Percentiles rank a stretch among this genome's conserved stretches.
These are phyloP conservation scores for Pteronotus mesoamericanus DNA, from an alignment of 2,797 vertebrate genomes.

Conservation along the genomic window DNA sequence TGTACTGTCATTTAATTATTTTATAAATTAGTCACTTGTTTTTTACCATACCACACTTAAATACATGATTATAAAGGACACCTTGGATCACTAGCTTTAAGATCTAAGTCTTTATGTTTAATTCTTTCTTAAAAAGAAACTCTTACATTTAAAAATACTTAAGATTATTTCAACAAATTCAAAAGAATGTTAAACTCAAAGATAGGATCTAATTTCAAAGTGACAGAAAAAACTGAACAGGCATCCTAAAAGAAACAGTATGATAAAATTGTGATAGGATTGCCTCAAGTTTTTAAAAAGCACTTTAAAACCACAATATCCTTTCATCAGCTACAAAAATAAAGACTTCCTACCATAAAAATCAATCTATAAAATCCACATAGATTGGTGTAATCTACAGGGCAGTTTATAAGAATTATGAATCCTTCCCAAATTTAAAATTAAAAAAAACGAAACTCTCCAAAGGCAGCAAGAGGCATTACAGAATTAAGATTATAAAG, in stretches of 20 bases:
- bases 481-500: conserved; percentile 28
- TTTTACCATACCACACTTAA: conserved; percentile 9
- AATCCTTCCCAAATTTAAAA: no score
- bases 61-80: background rate
- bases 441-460: background rate
- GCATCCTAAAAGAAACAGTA: background rate
- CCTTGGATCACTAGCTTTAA: background rate
- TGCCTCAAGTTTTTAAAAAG: conserved; percentile 7
- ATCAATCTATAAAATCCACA: conserved; percentile 41
- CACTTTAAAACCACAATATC: conserved; percentile 37
- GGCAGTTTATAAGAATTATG: background rate
- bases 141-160: conserved; percentile 32
- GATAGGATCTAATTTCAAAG: background rate
- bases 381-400: background rate
- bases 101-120: background rate
- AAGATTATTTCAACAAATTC: background rate
- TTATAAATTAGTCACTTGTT: conserved; percentile 24
- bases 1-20: conserved; percentile 9
- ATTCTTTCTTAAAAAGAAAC: background rate
- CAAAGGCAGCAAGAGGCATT: background rate
- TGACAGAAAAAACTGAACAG: background rate
- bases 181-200: background rate
- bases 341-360: conserved; percentile 40
- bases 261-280: background rate
- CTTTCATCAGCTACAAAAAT: conserved; percentile 28